phyloP scores from a whole-genome alignment of 1,140 invertebrate genomes.

The Pararge aegeria region DNA sequence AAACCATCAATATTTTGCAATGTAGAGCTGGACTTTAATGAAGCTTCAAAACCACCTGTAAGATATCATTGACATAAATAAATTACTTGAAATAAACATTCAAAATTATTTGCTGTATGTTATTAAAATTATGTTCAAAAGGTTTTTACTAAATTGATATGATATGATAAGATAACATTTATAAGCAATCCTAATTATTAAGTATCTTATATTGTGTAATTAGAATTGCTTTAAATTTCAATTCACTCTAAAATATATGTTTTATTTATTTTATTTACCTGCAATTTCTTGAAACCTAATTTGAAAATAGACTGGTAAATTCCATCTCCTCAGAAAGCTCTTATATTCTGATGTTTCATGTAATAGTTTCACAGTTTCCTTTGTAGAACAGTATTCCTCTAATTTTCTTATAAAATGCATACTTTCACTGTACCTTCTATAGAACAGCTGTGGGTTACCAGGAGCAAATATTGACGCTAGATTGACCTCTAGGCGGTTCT shows the following conservation, averaged over 20 bases:
- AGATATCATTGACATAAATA: slow-evolving; percentile 22
- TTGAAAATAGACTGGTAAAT: slow-evolving; percentile 97
- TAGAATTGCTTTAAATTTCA: too few species aligned
- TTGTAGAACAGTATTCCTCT: slow-evolving; percentile 83
- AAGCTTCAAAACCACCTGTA: slow-evolving; percentile 80
- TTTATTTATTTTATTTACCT: slow-evolving; percentile 51
- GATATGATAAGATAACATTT: neutral
- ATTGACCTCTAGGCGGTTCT: slow-evolving; percentile 87
- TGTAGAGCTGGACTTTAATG: slow-evolving; percentile 72
- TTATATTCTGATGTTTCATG: slow-evolving; percentile 84
- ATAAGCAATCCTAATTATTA: neutral
- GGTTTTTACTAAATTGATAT: too few species aligned
- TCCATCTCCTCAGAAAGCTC: slow-evolving; percentile 92
- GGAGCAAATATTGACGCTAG: slow-evolving; percentile 92
- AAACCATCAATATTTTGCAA: slow-evolving; percentile 61
- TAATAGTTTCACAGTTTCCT: slow-evolving; percentile 78
- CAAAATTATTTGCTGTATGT: neutral
- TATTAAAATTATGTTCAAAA: too few species aligned
- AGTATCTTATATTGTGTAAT: too few species aligned
- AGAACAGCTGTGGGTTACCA: slow-evolving; percentile 94
- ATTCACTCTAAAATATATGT: neutral
- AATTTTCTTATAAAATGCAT: slow-evolving; percentile 89
- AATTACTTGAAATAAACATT: neutral
- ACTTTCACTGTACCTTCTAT: slow-evolving; percentile 90
- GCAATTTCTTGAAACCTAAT: slow-evolving; percentile 96